Evolutionary conservation across 2,113 vertebrate species (phyloP), one percentile per base, ranked within the genome.

Genomic region (Panthera uncia): DNA sequence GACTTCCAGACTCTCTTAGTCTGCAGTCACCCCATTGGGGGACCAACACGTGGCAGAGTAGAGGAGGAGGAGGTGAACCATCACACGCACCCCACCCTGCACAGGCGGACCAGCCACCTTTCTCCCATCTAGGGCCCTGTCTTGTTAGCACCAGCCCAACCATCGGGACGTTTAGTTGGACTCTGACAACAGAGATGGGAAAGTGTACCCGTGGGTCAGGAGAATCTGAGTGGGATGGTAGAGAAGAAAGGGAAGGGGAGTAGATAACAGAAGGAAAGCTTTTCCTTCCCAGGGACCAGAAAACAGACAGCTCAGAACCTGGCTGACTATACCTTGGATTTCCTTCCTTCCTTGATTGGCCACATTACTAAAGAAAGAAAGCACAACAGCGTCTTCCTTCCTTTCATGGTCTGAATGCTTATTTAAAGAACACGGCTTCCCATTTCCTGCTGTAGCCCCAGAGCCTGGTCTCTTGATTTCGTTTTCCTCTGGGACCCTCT

Each of bases 1-100:
- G 1, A 0, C 27, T n/a, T 7, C 12, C 25, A 48, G 23, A 41
- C 38, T n/a, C n/a, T 52, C 52, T 3, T 7, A 4, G 8, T 65
- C 66, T 74, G 36, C 0, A 10, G 4, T 41, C 50, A 15, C 21
- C 55, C 29, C 2, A 0, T 19, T 31, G 45, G 52, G 19, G 19
- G 10, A 31, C 33, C 16, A 7, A 0, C 3, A 41, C 1, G 4
- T 4, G 4, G 4, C 48, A 8, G 7, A 23, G 14, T 1, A 48
- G 21, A 4, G 1, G 25, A 8, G 83, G 19, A 45, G 12, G 8
- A 7, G 18, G 16, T 33, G 66, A 41, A 31, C 4, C 3, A 0
- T 15, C 1, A 3, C 9, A 38, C n/a, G 4, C 1, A 25, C 38
- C 41, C 38, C 48, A 11, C 16, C 15, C 63, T 50, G 41, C 15